A percentile compares a stretch with the other conserved stretches of the same genome.
Evolutionary conservation across 1,140 invertebrate genomes (phyloP).

Genomic region (Philaenus spumarius): DNA sequence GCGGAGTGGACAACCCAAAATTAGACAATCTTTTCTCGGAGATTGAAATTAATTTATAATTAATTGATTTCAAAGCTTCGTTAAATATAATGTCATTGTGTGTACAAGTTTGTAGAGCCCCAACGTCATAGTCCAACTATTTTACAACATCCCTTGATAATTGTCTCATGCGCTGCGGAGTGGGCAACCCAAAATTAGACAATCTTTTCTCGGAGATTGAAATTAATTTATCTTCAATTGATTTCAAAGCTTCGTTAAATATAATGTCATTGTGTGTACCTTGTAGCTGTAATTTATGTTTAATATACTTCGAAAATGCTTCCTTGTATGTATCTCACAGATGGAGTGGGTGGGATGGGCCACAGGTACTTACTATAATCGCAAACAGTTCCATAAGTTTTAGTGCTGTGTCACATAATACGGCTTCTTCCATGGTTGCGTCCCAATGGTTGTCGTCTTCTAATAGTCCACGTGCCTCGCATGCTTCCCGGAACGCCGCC

Average conservation of each 20-base stretch:
- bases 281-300: not conserved
- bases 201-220: not conserved
- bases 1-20: too few relatives aligned
- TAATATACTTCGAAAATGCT: not conserved
- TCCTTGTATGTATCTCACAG: not conserved
- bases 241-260: not conserved
- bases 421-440: not conserved
- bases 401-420: not conserved
- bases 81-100: too few relatives aligned
- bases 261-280: not conserved
- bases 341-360: not conserved
- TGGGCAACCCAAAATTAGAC: not conserved
- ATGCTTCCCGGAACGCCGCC: not conserved
- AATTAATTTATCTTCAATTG: not conserved
- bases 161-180: not conserved
- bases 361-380: not conserved
- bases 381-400: not conserved
- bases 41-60: too few relatives aligned
- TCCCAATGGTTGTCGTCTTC: too few relatives aligned
- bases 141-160: too few relatives aligned
- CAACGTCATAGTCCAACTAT: too few relatives aligned
- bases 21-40: too few relatives aligned
- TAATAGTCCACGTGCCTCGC: not conserved
- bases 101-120: too few relatives aligned
- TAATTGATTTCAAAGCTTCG: too few relatives aligned